These are phyloP conservation scores for Enteromius unitaeniatus DNA, from an alignment of 2,797 vertebrate genomes.

Conservation along the genomic window DNA sequence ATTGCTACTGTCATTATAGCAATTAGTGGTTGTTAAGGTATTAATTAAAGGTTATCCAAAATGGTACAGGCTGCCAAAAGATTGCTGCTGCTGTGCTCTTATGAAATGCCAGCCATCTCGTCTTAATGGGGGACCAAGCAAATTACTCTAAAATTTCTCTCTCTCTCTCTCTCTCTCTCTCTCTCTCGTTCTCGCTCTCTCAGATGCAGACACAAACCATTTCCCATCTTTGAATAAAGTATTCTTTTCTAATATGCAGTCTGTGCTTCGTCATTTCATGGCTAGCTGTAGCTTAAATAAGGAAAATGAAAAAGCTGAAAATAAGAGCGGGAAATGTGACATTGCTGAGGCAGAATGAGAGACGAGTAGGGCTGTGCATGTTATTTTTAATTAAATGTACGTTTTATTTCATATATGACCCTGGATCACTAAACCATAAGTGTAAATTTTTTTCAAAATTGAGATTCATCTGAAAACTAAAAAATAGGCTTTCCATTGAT, in stretches of 20 bases:
- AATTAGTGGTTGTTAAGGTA: constrained; percentile 27
- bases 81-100: constrained; percentile 32
- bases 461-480: no score
- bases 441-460: no score
- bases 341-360: constrained; percentile 34
- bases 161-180: constrained; percentile 8
- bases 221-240: constrained; percentile 67
- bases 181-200: not conserved
- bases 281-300: constrained; percentile 52
- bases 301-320: constrained; percentile 64
- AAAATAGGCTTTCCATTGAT: no score
- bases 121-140: constrained; percentile 47
- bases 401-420: not conserved
- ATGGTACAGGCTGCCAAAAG: constrained; percentile 29
- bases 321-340: constrained; percentile 58
- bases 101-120: constrained; percentile 35
- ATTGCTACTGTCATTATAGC: constrained; percentile 35
- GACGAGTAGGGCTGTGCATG: constrained; percentile 7
- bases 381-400: not conserved
- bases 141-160: constrained; percentile 24
- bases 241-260: constrained; percentile 64
- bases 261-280: constrained; percentile 57
- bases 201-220: constrained; percentile 39
- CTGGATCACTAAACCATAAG: no score
- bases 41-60: constrained; percentile 32